Conservation (phyloP, 1,140 invertebrate species). For the Lethocerus indicus region DNA sequence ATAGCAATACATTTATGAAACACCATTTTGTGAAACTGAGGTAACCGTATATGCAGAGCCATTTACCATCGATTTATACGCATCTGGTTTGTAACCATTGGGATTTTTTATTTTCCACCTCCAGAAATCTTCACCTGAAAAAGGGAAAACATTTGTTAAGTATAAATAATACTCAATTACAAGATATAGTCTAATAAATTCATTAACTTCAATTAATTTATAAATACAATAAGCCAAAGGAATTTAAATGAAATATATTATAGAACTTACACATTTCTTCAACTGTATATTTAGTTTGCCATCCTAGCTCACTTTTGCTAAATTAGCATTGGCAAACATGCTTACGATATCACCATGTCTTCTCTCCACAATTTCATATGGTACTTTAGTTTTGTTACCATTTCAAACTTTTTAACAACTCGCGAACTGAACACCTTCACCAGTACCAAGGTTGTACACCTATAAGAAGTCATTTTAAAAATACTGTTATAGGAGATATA, state of each 20-base stretch:
- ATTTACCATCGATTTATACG: no score
- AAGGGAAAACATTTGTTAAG: slow-evolving; percentile 11
- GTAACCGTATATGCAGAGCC: no score
- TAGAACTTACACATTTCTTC: slow-evolving; percentile 75
- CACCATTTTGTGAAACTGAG: no score
- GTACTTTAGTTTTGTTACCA: slow-evolving; percentile 52
- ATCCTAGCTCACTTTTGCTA: slow-evolving; percentile 61
- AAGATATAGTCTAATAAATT: neutral
- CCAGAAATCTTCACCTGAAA: slow-evolving; percentile 71
- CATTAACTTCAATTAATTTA: neutral
- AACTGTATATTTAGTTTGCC: slow-evolving; percentile 49
- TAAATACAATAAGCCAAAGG: no score
- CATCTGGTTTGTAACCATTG: slow-evolving; percentile 46
- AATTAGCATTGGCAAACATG: slow-evolving; percentile 59
- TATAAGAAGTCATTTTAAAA: slow-evolving; percentile 23
- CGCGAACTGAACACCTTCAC: slow-evolving; percentile 68
- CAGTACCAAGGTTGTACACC: slow-evolving; percentile 81
- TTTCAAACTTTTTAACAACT: slow-evolving; percentile 62
- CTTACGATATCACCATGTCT: slow-evolving; percentile 66
- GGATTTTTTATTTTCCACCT: slow-evolving; percentile 77
- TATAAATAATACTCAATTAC: neutral
- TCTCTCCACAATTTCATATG: slow-evolving; percentile 48
- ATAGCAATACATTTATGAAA: no score
- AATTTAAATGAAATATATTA: slow-evolving; percentile 8
- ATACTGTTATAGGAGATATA: neutral